Evolutionary conservation across 2,113 vertebrate genomes (phyloP).

Genomic region (Sarotherodon lohbergeri): DNA sequence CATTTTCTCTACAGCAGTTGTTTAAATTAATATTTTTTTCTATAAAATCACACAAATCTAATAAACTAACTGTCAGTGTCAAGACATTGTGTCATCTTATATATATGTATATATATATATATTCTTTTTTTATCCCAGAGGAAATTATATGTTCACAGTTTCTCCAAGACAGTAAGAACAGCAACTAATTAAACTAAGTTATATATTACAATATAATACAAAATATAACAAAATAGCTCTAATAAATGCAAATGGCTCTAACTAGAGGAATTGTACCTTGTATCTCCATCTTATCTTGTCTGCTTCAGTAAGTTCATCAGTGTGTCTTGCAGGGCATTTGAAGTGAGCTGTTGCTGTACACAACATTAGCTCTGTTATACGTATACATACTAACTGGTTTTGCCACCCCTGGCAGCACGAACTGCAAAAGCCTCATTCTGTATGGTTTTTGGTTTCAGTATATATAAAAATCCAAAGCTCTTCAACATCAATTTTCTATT

Average conservation of each 20-base stretch:
- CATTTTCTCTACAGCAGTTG: background rate
- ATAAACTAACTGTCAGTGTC: background rate
- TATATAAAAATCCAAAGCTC: background rate
- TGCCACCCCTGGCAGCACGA: background rate
- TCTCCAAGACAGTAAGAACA: background rate
- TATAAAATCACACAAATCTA: background rate
- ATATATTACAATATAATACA: background rate
- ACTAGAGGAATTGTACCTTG: background rate
- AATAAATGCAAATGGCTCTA: background rate
- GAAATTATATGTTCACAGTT: background rate
- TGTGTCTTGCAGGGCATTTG: background rate
- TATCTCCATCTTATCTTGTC: background rate
- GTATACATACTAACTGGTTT: background rate
- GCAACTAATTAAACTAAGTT: background rate
- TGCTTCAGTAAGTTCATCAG: background rate
- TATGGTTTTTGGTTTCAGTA: background rate
- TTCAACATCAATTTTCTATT: background rate
- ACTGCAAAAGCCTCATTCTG: background rate
- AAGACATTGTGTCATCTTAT: background rate
- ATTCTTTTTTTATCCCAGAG: background rate
- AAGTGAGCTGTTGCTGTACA: background rate
- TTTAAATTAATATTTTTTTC: background rate
- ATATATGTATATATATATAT: background rate
- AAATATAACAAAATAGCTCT: background rate
- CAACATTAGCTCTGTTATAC: background rate